These are phyloP conservation scores for Bothrops alternatus DNA, from an alignment of 2,797 vertebrate species.

Conservation along the genomic window DNA sequence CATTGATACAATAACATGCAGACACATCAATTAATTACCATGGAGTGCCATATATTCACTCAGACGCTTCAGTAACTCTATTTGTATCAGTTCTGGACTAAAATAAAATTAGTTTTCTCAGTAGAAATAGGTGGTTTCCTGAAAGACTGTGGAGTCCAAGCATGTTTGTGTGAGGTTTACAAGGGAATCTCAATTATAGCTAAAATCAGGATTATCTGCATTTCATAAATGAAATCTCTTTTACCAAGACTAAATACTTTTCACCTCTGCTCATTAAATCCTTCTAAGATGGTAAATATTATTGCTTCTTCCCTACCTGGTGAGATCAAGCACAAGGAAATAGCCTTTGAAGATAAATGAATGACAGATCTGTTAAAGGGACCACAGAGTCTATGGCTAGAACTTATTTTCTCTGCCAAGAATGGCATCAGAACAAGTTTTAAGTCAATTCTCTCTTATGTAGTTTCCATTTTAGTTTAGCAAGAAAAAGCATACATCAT, in stretches of 20 bases:
- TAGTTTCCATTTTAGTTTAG: neutral
- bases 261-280: conserved; percentile 16
- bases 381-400: neutral
- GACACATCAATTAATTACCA: neutral
- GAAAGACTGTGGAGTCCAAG: neutral
- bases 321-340: neutral
- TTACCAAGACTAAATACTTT: neutral
- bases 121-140: neutral
- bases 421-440: neutral
- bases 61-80: neutral
- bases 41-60: neutral
- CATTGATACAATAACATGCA: neutral
- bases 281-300: neutral
- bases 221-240: neutral
- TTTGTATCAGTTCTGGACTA: neutral
- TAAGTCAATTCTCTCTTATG: neutral
- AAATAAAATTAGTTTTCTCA: neutral
- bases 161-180: neutral
- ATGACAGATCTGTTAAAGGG: neutral
- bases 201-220: neutral
- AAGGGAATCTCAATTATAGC: neutral
- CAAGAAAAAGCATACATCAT: neutral
- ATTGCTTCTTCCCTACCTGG: neutral
- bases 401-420: accelerated
- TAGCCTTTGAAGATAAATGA: conserved; percentile 13